Base-by-base conservation (phyloP, 2,113 vertebrate species). In the Sitta europaea region DNA sequence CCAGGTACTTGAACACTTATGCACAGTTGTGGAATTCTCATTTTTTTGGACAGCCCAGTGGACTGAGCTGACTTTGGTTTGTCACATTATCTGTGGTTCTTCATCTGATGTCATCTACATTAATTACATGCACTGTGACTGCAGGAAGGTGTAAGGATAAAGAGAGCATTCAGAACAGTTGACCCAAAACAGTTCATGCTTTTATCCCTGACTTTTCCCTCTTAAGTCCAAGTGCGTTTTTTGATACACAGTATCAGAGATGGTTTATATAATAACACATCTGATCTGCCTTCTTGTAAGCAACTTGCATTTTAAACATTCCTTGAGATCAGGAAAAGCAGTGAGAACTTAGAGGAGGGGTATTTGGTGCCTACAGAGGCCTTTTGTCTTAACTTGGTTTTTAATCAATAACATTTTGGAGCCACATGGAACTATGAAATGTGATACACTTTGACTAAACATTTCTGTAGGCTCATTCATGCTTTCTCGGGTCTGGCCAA, bases 1-100 rank as follows among this genome's bases (percentile, higher is more conserved):
- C 99, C 99, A 98, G 99, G 99, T 99, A 98, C 65, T n/a, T 54
- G 23, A 86, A 88, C 25, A 23, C 16, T 72, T 70, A 2, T 63
- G 8, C 19, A 6, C 6, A 20, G 11, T 45, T 94, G 40, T 63
- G 19, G 5, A 48, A 7, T 45, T 85, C 20, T 75, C 5, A 4
- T 62, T 94, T 96, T 96, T 88, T 55, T 53, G 62, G 58, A 38
- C 38, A 28, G 23, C n/a, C 35, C 38, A 14, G 27, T 1, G 5
- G 24, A 23, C n/a, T 73, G 51, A 72, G 9, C 40, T 83, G 54
- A 25, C 27, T 61, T 4, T 47, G 4, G 3, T 51, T 86, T 82
- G 11, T 82, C 10, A 31, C 19, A 0, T 48, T 72, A 29, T 51
- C 45, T 73, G 31, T n/a, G 25, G 17, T 77, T 81, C 38, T 45